Conservation (phyloP, 2,888 invertebrate species). For the Laothoe populi region DNA sequence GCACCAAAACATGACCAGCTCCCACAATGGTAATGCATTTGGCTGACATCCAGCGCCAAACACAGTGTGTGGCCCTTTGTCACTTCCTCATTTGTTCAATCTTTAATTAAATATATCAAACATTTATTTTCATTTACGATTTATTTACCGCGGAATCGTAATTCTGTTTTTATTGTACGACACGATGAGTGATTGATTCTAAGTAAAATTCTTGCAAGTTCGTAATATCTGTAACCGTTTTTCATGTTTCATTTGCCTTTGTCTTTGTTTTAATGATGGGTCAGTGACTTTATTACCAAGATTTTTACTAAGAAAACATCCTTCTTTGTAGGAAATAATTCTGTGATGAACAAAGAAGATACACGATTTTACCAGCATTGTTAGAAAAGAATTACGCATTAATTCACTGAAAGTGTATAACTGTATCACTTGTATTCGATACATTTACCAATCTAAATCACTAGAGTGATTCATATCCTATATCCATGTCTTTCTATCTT, state of each 20-base stretch:
- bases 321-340: neutral
- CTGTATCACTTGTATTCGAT: neutral
- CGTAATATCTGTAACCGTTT: constrained; percentile 18
- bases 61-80: constrained; percentile 47
- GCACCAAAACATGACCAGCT: constrained; percentile 26
- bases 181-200: constrained; percentile 9
- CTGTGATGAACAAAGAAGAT: neutral
- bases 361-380: neutral
- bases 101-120: constrained; percentile 18
- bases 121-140: constrained; percentile 4
- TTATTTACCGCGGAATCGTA: constrained; percentile 8
- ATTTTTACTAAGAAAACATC: neutral
- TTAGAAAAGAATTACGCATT: neutral
- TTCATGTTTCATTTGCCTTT: constrained; percentile 19
- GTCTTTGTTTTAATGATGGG: constrained; percentile 2
- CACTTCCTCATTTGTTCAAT: constrained; percentile 33
- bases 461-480: neutral
- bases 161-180: constrained; percentile 1
- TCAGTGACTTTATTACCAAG: neutral
- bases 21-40: constrained; percentile 49
- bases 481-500: neutral
- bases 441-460: neutral
- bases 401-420: neutral
- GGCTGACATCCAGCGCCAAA: constrained; percentile 39
- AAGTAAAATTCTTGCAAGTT: neutral